Evolutionary conservation across 2,888 invertebrate genomes (phyloP), one percentile per base, ranked within the genome.

Genomic region (Tricholauxania praeusta): DNA sequence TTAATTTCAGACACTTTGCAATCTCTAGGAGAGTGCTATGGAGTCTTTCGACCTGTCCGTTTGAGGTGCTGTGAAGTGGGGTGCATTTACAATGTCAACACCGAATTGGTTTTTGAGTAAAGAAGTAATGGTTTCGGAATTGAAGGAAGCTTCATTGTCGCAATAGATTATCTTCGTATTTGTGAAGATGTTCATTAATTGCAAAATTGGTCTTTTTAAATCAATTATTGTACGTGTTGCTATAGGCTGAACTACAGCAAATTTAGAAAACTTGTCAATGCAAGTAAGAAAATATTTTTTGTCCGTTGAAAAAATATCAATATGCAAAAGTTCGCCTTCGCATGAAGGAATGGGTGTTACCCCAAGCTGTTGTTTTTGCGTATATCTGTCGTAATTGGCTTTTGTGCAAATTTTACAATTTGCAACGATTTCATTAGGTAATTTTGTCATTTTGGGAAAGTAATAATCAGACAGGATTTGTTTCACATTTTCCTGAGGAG

Each of bases 291-390:
- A 22, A 22, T 60, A 57, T 68, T 72, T n/a, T n/a, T n/a, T n/a
- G n/a, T n/a, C n/a, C n/a, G n/a, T n/a, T n/a, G 68, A 76, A 62
- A 75, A 77, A 28, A 79, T 79, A 47, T 79, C 76, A 28, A 71
- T 49, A 47, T 76, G 74, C 5, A 75, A 32, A 14, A 73, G 71
- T 39, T 76, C 71, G 19, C 74, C 73, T 63, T 72, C 48, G 49
- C 62, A 69, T 28, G 72, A 72, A 12, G 74, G 75, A 53, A 77
- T 76, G 52, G 71, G 74, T 22, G 75, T 76, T 48, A 22, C 22
- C 22, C 22, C 22, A 22, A 22, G 22, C 22, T 22, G 59, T 19
- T 78, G 73, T 32, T 72, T 77, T 55, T 76, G 71, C 12, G 72
- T 75, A n/a, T 79, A 78, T 4, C 78, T 65, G 48, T 79, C 39